A percentile compares a stretch with the other conserved stretches of the same genome.
These are phyloP conservation scores for Trachelus stipa DNA, from an alignment of 2,888 invertebrate species.

Conservation along the genomic window DNA sequence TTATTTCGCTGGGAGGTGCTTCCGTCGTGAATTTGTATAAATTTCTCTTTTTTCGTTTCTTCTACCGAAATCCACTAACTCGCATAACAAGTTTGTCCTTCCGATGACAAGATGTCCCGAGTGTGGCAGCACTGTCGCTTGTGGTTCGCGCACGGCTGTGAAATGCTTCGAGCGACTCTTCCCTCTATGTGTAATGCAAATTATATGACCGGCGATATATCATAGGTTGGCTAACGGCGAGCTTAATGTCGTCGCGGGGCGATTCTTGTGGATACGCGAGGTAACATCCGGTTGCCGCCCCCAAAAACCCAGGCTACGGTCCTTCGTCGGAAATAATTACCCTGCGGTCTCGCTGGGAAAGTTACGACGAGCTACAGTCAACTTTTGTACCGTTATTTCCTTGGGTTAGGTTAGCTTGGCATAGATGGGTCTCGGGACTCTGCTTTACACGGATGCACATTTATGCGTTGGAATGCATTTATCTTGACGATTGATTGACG, in stretches of 20 bases:
- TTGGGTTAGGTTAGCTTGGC: neutral
- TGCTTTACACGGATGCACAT: neutral
- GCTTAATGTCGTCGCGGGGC: conserved; percentile 26
- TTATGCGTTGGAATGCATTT: neutral
- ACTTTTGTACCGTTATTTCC: neutral
- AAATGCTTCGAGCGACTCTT: conserved; percentile 4
- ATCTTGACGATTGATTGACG: no score
- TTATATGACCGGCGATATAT: conserved; percentile 26
- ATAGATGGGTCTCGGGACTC: neutral
- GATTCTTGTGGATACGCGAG: conserved; percentile 28
- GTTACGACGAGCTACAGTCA: neutral
- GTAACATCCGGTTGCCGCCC: conserved; percentile 43
- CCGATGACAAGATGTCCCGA: neutral
- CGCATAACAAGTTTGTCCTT: neutral
- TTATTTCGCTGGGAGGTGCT: neutral
- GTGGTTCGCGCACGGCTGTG: neutral
- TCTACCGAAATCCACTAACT: neutral
- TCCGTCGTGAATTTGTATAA: neutral
- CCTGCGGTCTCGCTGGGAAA: conserved; percentile 9
- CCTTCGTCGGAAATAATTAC: conserved; percentile 20
- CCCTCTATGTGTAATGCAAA: conserved; percentile 26
- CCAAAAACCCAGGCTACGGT: conserved; percentile 23
- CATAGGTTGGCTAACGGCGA: conserved; percentile 19
- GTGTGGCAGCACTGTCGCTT: neutral
- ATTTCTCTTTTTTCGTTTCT: neutral